Evolutionary conservation across 2,797 vertebrate genomes (phyloP).

Genomic region (Xenops minutus): DNA sequence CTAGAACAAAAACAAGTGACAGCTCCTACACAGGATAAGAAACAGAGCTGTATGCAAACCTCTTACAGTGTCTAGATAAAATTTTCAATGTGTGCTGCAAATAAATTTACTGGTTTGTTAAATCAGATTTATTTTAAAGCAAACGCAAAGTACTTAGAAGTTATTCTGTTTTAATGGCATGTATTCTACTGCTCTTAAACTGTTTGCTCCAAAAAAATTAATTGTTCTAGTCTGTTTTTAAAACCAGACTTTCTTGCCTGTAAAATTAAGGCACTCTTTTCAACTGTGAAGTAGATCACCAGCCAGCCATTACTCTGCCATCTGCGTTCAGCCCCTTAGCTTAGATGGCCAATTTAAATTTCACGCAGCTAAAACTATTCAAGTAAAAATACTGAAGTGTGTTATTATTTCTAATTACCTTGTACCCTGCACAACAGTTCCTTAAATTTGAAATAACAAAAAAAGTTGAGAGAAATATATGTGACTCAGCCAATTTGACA

Average conservation of each 20-base stretch:
- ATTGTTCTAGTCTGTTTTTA: neutral
- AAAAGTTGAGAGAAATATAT: neutral
- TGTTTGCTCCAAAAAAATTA: neutral
- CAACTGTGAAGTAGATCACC: neutral
- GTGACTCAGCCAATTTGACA: slow-evolving; percentile 3
- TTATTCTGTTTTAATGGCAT: neutral
- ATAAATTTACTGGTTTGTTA: neutral
- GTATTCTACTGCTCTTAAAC: neutral
- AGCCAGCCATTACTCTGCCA: neutral
- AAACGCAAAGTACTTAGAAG: neutral
- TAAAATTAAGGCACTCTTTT: neutral
- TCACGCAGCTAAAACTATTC: neutral
- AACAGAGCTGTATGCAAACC: neutral
- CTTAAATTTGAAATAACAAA: neutral
- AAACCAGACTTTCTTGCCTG: neutral
- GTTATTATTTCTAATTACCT: slow-evolving; percentile 27
- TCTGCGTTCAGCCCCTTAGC: neutral
- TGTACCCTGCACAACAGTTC: neutral
- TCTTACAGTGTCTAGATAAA: neutral
- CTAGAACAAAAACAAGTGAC: neutral
- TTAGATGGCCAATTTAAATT: neutral
- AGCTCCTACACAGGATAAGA: neutral
- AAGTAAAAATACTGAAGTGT: slow-evolving; percentile 1
- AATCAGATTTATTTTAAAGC: neutral
- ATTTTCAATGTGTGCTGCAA: neutral